Evolutionary conservation across 2,888 invertebrate genomes (phyloP).

Genomic region (Andrena fulva): DNA sequence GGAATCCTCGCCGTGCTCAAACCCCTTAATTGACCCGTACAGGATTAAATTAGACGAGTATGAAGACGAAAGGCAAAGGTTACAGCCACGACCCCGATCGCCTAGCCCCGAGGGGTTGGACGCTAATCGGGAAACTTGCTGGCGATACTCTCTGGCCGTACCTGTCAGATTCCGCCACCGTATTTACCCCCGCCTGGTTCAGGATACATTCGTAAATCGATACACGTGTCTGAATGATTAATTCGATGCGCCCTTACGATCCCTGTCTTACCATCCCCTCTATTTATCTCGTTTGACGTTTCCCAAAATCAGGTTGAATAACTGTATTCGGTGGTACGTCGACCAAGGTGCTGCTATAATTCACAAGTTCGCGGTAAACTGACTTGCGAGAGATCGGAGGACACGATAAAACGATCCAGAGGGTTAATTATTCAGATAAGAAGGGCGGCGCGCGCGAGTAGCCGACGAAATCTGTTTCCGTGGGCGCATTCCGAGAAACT

Average conservation of each 20-base stretch:
- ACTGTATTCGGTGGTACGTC: background rate
- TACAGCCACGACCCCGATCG: constrained; percentile 24
- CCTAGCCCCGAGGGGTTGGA: background rate
- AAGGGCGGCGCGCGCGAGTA: background rate
- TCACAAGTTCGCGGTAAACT: constrained; percentile 36
- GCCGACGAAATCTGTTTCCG: background rate
- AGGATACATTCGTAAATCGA: constrained; percentile 32
- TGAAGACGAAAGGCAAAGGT: constrained; percentile 33
- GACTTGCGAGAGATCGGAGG: background rate
- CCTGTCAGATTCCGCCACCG: constrained; percentile 15
- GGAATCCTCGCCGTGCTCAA: constrained; percentile 2
- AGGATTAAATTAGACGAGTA: constrained; percentile 35
- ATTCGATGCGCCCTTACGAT: constrained; percentile 16
- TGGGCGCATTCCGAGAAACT: background rate
- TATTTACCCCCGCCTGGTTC: constrained; percentile 25
- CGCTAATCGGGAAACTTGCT: constrained; percentile 38
- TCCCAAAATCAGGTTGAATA: background rate
- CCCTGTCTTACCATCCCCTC: background rate
- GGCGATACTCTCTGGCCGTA: constrained; percentile 24
- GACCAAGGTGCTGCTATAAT: constrained; percentile 2
- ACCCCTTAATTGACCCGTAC: constrained; percentile 26
- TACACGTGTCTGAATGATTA: constrained; percentile 43
- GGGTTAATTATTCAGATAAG: constrained; percentile 50
- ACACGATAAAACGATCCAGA: constrained; percentile 17
- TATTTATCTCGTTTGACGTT: constrained; percentile 19